phyloP scores from a whole-genome alignment of 30 jellyfish, hydroid and myxozoan species.

The Aurelia aurita region DNA sequence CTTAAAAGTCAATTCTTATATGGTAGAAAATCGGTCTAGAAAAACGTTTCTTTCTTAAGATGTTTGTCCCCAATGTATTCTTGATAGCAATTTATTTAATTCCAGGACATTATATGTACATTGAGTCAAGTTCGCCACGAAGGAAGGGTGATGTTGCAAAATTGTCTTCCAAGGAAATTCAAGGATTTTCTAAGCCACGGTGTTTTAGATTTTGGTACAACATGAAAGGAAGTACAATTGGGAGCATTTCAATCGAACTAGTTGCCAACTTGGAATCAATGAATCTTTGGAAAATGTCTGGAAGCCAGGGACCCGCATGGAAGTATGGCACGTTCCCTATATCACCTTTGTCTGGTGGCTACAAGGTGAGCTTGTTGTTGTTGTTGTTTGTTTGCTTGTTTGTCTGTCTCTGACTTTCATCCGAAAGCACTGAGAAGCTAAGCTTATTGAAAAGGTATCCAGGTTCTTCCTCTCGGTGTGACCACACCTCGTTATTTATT shows the following conservation, averaged over 20 bases:
- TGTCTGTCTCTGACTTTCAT: too few species aligned
- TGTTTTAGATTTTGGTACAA: conserved; percentile 74
- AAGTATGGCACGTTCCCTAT: conserved; percentile 53
- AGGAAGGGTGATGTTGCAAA: conserved; percentile 60
- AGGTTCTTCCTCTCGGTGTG: too few species aligned
- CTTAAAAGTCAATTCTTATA: too few species aligned
- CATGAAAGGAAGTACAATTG: conserved; percentile 83
- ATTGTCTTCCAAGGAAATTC: conserved; percentile 45
- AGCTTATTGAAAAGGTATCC: too few species aligned
- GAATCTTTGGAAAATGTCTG: conserved; percentile 64
- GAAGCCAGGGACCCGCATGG: conserved; percentile 80
- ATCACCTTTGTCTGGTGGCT: conserved; percentile 35
- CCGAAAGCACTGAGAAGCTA: too few species aligned
- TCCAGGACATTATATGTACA: conserved; percentile 66
- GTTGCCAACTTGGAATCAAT: background rate
- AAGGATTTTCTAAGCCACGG: conserved; percentile 35
- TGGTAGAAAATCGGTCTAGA: too few species aligned
- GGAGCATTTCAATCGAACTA: conserved; percentile 45
- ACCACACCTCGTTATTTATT: too few species aligned
- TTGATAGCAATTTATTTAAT: background rate
- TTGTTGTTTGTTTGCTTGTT: background rate
- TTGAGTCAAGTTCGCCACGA: conserved; percentile 81
- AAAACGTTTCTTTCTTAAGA: too few species aligned
- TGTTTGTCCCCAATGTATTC: too few species aligned
- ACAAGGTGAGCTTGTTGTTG: conserved; percentile 36